A percentile compares a stretch with the other conserved stretches of the same genome.
Conservation (phyloP, 1,140 invertebrate genomes). For the Manduca sexta region DNA sequence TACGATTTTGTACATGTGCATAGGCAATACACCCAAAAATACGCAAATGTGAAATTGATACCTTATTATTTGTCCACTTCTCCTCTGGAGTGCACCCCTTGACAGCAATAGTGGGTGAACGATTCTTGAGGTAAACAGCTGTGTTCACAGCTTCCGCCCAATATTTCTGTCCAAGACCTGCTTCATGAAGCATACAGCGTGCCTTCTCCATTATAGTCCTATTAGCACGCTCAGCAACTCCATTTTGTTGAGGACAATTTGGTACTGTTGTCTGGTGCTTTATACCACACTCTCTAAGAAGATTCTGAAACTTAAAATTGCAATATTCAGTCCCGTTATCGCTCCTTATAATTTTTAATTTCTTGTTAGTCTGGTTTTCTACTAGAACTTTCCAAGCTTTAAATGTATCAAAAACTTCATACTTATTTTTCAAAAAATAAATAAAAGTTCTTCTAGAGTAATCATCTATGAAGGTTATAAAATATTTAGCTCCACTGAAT, state of each 20-base stretch:
- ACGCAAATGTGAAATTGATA: slow-evolving; percentile 5
- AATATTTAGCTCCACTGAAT: slow-evolving; percentile 19
- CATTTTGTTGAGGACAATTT: slow-evolving; percentile 39
- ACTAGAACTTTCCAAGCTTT: too few species aligned
- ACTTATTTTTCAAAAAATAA: slow-evolving; percentile 10
- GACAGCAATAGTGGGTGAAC: slow-evolving; percentile 10
- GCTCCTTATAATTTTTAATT: too few species aligned
- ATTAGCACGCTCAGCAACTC: slow-evolving; percentile 44
- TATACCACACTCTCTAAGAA: slow-evolving; percentile 20
- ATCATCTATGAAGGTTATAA: slow-evolving; percentile 19
- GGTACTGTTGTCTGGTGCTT: slow-evolving; percentile 13
- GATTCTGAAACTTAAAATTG: slow-evolving; percentile 6
- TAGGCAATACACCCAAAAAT: too few species aligned
- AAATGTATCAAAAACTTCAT: too few species aligned
- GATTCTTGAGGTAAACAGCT: slow-evolving; percentile 6
- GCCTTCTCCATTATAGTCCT: slow-evolving; percentile 34
- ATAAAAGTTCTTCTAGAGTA: slow-evolving; percentile 14
- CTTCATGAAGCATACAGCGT: slow-evolving; percentile 24
- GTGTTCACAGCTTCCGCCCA: slow-evolving; percentile 10
- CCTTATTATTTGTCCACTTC: slow-evolving; percentile 44
- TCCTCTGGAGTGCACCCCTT: slow-evolving; percentile 41
- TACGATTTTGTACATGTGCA: too few species aligned
- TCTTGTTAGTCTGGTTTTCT: too few species aligned
- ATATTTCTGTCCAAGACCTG: not conserved
- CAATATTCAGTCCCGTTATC: too few species aligned